These are phyloP conservation scores for Psophia crepitans DNA, from an alignment of 2,113 vertebrate genomes.

Conservation along the genomic window DNA sequence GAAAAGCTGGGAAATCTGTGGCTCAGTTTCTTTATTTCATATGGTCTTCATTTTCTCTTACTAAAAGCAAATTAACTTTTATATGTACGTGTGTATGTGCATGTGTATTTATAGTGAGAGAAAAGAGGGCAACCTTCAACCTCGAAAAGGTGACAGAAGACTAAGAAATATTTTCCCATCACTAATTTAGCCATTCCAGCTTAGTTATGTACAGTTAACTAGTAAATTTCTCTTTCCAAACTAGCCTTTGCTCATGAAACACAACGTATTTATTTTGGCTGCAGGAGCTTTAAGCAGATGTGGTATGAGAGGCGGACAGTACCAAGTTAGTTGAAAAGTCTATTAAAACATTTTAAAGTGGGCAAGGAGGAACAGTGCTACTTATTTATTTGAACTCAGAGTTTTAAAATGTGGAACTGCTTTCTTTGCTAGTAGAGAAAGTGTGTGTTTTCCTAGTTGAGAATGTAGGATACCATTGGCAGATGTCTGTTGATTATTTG, in stretches of 20 bases:
- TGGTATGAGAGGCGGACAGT: not conserved
- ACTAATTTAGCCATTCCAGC: conserved; percentile 13
- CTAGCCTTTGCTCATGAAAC: conserved; percentile 42
- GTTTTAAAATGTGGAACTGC: not conserved
- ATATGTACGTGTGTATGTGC: not conserved
- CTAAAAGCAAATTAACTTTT: not conserved
- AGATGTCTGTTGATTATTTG: not conserved
- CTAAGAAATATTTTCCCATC: conserved; percentile 38
- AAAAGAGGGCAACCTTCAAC: not conserved
- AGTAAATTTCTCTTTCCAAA: conserved; percentile 35
- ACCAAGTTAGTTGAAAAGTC: conserved; percentile 41
- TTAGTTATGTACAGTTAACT: not conserved
- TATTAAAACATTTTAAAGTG: not conserved
- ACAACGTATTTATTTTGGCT: conserved; percentile 48
- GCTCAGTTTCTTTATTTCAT: not conserved
- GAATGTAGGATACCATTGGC: not conserved
- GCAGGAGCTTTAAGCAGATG: not conserved
- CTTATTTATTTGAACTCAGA: not conserved
- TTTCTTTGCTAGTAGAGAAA: not conserved
- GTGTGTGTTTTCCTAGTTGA: not conserved
- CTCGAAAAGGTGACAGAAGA: conserved; percentile 23
- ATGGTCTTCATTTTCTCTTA: not conserved
- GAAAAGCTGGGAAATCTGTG: not conserved
- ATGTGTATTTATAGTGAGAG: not conserved
- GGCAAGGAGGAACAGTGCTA: not conserved